These are phyloP conservation scores for Pasiphila rectangulata DNA, from an alignment of 2,888 invertebrate genomes.

Conservation along the genomic window DNA sequence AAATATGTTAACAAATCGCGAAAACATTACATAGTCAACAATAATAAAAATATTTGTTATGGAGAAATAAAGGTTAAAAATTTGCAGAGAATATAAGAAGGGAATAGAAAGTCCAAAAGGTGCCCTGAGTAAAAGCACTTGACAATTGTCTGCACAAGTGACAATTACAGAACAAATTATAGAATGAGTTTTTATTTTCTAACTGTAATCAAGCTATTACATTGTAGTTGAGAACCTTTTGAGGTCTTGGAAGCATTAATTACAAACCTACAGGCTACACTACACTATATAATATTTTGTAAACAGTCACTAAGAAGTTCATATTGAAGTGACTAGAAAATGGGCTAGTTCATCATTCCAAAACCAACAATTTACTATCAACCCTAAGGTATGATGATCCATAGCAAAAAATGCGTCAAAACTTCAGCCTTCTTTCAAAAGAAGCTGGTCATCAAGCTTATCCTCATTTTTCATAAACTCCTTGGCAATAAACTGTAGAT, in stretches of 20 bases:
- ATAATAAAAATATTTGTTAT: too few species aligned
- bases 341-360: neutral
- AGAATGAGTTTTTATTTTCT: neutral
- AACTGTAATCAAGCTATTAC: neutral
- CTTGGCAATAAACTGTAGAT: constrained; percentile 72
- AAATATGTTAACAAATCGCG: too few species aligned
- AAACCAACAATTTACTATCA: too few species aligned
- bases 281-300: too few species aligned
- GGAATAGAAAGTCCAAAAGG: too few species aligned
- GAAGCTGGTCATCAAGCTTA: constrained; percentile 37
- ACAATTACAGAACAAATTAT: too few species aligned
- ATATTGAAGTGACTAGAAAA: neutral
- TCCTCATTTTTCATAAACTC: constrained; percentile 51
- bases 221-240: neutral
- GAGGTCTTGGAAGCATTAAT: neutral
- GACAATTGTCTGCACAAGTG: too few species aligned
- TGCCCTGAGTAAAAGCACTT: too few species aligned
- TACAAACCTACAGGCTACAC: neutral
- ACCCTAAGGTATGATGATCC: too few species aligned
- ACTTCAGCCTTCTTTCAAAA: constrained; percentile 32
- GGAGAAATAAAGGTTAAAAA: too few species aligned
- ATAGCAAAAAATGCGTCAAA: constrained; percentile 1
- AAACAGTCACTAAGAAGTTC: neutral
- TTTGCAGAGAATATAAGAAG: too few species aligned
- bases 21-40: too few species aligned